Evolutionary conservation across 1,140 invertebrate species (phyloP), one percentile per base, ranked within the genome.

Genomic region (Hylaeus anthracinus): DNA sequence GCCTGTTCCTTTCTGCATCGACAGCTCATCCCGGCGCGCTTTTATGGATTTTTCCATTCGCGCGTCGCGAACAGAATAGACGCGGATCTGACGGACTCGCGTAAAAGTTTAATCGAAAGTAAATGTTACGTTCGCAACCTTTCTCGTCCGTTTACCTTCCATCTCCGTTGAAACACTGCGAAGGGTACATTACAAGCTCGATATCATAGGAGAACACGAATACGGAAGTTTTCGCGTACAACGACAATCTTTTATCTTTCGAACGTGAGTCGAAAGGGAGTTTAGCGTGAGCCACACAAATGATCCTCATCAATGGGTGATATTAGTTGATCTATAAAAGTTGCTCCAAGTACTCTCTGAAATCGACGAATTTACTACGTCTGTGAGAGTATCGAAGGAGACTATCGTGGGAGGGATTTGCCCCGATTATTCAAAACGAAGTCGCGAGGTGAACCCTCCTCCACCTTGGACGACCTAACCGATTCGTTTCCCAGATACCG

Each of bases 401-500:
- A 26, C 0, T 26, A 26, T 26, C 26, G 26, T 26, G 26, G 26
- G 26, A 26, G 26, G 26, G 26, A 64, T 64, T 64, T 39, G 1
- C 15, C 37, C 6, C 5, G 0, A 6, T 64, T 37, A 15, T 43
- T n/a, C 48, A 15, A 55, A 75, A 5, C 10, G 37, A 45, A 37
- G 41, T 15, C 14, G 6, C 48, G 2, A 2, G 63, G 41, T 70
- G 55, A 72, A 78, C 58, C 56, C 67, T 79, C 76, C 70, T 79
- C 76, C 70, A 61, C 58, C 79, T 72, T 76, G 12, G 53, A 9
- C 26, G 4, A 37, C 37, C 10, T 43, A 64, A 1, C 43, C 83
- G 87, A 88, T 89, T 12, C 66, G 79, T 80, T 88, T 88, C 78
- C 67, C 66, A 81, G 85, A 84, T 88, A 89, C 63, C 60, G 64